Percentiles rank a stretch among this genome's conserved stretches.
Conservation (phyloP, 2,888 invertebrate species). For the Morpho achilles region DNA sequence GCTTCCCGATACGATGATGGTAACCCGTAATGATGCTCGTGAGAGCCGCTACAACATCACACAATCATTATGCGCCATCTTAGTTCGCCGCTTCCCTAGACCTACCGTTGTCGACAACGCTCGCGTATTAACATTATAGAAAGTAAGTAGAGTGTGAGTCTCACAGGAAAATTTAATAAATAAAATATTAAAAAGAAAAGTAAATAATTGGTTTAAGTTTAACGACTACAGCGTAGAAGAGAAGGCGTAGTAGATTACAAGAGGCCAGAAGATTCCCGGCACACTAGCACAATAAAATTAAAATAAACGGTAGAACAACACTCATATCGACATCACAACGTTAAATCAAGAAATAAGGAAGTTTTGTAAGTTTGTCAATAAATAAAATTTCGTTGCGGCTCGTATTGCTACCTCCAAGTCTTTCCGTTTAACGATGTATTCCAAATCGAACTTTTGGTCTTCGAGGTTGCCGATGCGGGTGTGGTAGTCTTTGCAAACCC, state of each 20-base stretch:
- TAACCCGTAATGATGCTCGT: slow-evolving; percentile 87
- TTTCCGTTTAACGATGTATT: slow-evolving; percentile 98
- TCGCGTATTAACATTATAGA: slow-evolving; percentile 40
- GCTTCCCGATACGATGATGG: slow-evolving; percentile 88
- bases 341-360: slow-evolving; percentile 62
- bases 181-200: slow-evolving; percentile 46
- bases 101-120: slow-evolving; percentile 34
- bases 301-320: slow-evolving; percentile 66
- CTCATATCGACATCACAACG: slow-evolving; percentile 64
- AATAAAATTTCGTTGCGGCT: slow-evolving; percentile 53
- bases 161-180: slow-evolving; percentile 46
- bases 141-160: slow-evolving; percentile 59
- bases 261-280: slow-evolving; percentile 43
- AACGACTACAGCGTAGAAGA: slow-evolving; percentile 58
- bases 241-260: slow-evolving; percentile 56
- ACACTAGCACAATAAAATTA: slow-evolving; percentile 52
- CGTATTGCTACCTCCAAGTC: slow-evolving; percentile 94
- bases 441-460: slow-evolving; percentile 98
- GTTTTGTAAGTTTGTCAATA: slow-evolving; percentile 69
- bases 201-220: slow-evolving; percentile 53
- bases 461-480: slow-evolving; percentile 93
- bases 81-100: slow-evolving; percentile 31
- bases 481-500: slow-evolving; percentile 91
- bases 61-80: slow-evolving; percentile 52
- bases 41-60: slow-evolving; percentile 81